Evolutionary conservation across 2,113 vertebrate genomes (phyloP).

Genomic region (Otis tarda): DNA sequence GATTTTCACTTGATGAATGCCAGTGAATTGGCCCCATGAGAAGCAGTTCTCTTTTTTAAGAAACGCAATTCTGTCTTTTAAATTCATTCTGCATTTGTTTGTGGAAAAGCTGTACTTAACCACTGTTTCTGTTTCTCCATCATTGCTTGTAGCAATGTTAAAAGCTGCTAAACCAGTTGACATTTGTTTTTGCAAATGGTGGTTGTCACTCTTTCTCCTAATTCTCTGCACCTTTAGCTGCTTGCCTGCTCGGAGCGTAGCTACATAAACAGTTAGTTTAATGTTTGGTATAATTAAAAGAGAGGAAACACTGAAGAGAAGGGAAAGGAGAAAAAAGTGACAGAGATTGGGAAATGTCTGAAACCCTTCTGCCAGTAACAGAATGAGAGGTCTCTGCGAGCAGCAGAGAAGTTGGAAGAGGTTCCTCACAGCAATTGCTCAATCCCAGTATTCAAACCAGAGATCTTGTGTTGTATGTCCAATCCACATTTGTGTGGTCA

Average conservation of each 20-base stretch:
- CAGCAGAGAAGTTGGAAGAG: not conserved
- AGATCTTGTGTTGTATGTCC: not conserved
- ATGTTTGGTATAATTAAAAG: not conserved
- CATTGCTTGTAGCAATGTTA: not conserved
- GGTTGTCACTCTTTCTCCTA: not conserved
- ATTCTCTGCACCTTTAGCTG: not conserved
- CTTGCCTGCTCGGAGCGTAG: not conserved
- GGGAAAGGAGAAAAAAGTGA: not conserved
- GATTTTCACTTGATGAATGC: not conserved
- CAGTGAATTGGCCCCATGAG: fast-evolving
- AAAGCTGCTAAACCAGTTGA: not conserved
- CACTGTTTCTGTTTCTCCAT: not conserved
- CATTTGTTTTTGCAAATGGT: not conserved
- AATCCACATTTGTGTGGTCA: not conserved
- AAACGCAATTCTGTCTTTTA: not conserved
- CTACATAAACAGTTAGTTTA: not conserved
- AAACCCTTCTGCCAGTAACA: not conserved
- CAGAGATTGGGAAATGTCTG: not conserved
- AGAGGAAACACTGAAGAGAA: not conserved
- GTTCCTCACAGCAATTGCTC: not conserved
- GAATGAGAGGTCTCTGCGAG: not conserved
- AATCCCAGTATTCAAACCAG: not conserved
- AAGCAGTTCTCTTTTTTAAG: not conserved
- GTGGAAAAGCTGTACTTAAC: not conserved
- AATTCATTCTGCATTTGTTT: not conserved